These are phyloP conservation scores for Delia radicum DNA, from an alignment of 1,140 invertebrate genomes.

Conservation along the genomic window DNA sequence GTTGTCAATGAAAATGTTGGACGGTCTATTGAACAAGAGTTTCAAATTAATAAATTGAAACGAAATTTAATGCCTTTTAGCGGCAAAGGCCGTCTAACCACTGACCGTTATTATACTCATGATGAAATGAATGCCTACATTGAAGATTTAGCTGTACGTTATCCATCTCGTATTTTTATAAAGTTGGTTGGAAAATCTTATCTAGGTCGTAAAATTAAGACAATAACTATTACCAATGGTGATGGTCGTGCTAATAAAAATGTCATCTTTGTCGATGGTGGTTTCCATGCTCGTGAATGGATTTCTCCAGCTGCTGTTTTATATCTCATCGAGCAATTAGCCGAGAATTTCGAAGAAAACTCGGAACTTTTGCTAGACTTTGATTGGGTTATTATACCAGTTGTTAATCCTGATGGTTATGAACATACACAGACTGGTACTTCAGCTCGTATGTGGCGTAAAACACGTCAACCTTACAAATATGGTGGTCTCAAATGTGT, in stretches of 20 bases:
- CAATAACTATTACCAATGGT: conserved; percentile 59
- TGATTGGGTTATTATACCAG: conserved; percentile 63
- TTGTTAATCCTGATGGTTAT: conserved; percentile 61
- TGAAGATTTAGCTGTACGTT: conserved; percentile 54
- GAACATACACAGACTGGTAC: conserved; percentile 45
- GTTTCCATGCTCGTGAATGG: conserved; percentile 72
- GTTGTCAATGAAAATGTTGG: conserved; percentile 40
- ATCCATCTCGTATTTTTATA: conserved; percentile 55
- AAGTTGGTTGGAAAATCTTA: conserved; percentile 56
- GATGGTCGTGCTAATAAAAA: conserved; percentile 55
- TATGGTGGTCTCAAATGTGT: conserved; percentile 52
- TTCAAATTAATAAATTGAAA: conserved; percentile 30
- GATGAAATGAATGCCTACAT: conserved; percentile 60
- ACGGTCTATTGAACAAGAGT: conserved; percentile 29
- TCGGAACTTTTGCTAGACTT: conserved; percentile 57
- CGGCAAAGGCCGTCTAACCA: conserved; percentile 41
- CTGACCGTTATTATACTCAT: conserved; percentile 45
- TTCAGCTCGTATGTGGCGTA: conserved; percentile 61
- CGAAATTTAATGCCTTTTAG: conserved; percentile 38
- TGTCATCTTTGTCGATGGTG: conserved; percentile 60
- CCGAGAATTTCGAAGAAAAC: conserved; percentile 59
- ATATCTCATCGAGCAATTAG: conserved; percentile 65
- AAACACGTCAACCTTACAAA: conserved; percentile 51
- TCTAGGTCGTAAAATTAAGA: conserved; percentile 59
- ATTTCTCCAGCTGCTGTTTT: conserved; percentile 65